A percentile compares a stretch with the other conserved stretches of the same genome.
These are phyloP conservation scores for Mionectes olivaceus DNA, from an alignment of 2,797 vertebrate genomes.

Conservation along the genomic window DNA sequence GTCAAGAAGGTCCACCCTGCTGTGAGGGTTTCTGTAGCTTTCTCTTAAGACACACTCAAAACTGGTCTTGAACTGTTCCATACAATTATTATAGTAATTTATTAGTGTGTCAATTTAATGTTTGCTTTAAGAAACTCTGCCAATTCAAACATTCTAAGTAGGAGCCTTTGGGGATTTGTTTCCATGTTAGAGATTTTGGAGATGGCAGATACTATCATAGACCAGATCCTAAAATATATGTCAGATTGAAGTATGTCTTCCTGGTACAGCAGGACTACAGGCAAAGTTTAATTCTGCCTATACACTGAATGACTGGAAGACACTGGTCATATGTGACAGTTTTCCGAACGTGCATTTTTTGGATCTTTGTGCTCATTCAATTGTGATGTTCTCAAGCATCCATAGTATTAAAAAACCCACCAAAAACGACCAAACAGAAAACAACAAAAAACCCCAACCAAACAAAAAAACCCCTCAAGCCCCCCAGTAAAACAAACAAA, in stretches of 20 bases:
- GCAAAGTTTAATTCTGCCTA: not conserved
- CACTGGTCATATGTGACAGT: fast-evolving
- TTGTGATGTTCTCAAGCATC: not conserved
- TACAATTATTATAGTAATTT: not conserved
- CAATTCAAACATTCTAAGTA: not conserved
- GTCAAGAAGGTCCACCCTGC: not conserved
- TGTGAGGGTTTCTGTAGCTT: not conserved
- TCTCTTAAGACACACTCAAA: not conserved
- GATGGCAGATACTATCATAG: not conserved
- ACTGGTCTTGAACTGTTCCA: not conserved
- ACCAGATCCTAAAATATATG: not conserved
- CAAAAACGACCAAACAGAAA: no score
- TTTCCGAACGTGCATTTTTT: not conserved
- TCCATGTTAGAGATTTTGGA: not conserved
- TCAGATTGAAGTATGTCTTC: not conserved
- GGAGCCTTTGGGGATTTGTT: not conserved
- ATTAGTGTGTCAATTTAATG: not conserved
- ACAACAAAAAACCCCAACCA: no score
- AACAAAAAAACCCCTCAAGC: no score
- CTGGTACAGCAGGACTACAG: not conserved
- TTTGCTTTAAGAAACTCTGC: not conserved
- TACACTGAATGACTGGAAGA: not conserved
- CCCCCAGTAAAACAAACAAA: no score
- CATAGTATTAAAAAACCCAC: not conserved
- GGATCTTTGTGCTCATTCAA: not conserved